Evolutionary conservation across 2,113 vertebrate genomes (phyloP).

Genomic region (Daubentonia madagascariensis): DNA sequence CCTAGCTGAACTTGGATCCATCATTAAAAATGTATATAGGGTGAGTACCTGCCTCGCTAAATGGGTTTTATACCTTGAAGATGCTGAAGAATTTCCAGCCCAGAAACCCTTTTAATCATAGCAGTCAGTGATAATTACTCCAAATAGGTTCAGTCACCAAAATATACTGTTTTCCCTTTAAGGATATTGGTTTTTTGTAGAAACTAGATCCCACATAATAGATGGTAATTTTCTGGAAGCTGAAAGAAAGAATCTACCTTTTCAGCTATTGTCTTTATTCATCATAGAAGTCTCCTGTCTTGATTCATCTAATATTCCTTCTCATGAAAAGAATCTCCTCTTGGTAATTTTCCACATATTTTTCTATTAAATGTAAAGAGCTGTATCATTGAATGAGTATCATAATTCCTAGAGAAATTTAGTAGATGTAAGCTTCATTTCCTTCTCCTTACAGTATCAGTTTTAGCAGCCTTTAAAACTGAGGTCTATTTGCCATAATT

Average conservation of each 20-base stretch:
- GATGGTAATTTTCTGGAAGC: not conserved
- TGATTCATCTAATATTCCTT: not conserved
- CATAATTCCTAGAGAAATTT: not conserved
- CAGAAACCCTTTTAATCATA: not conserved
- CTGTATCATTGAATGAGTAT: not conserved
- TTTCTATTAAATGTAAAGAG: constrained; percentile 18
- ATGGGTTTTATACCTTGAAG: not conserved
- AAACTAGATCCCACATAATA: not conserved
- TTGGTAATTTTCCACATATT: not conserved
- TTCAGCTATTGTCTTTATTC: constrained; percentile 15
- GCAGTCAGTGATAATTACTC: not conserved
- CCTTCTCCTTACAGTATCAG: not conserved
- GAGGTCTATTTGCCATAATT: not conserved
- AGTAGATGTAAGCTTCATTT: not conserved
- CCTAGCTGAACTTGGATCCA: not conserved
- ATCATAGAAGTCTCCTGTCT: constrained; percentile 18
- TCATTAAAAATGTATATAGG: constrained; percentile 1
- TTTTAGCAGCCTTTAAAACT: not conserved
- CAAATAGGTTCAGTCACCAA: not conserved
- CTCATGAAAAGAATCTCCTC: not conserved
- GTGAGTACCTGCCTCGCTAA: not conserved
- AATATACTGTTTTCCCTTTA: not conserved
- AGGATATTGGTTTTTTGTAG: not conserved
- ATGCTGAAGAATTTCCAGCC: not conserved
- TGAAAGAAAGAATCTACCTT: not conserved